phyloP scores from a whole-genome alignment of 2,113 vertebrate genomes.

The Aspiorhynchus laticeps region DNA sequence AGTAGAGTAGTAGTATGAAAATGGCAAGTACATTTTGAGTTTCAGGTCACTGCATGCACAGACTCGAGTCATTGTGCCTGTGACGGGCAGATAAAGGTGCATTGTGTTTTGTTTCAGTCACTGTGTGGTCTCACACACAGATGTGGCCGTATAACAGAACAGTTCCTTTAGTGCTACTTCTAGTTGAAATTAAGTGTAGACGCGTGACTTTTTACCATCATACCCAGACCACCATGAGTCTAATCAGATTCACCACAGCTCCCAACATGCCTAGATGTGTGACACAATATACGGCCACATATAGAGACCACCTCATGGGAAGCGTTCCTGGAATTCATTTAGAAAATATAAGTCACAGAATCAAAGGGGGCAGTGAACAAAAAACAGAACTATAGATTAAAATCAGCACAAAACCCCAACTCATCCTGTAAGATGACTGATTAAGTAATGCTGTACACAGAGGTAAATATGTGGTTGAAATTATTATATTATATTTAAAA shows the following conservation, averaged over 20 bases:
- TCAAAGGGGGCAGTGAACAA: conserved; percentile 4
- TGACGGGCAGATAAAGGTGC: background rate
- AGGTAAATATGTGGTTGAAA: conserved; percentile 7
- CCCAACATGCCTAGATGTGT: background rate
- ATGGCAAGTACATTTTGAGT: background rate
- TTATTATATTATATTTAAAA: conserved; percentile 29
- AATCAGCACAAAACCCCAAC: conserved; percentile 28
- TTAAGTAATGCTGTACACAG: conserved; percentile 46
- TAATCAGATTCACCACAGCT: background rate
- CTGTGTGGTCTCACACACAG: conserved; percentile 32
- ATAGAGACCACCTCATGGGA: background rate
- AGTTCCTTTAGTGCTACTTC: background rate
- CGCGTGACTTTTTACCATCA: background rate
- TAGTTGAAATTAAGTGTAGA: conserved; percentile 1
- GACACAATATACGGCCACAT: conserved; percentile 1
- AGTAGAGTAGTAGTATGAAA: too few relatives aligned
- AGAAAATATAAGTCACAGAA: conserved; percentile 14
- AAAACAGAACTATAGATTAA: conserved; percentile 42
- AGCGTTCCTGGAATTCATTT: conserved; percentile 40
- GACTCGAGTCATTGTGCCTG: background rate
- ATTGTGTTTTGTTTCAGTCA: conserved; percentile 24
- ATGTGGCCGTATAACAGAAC: background rate
- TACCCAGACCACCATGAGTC: background rate
- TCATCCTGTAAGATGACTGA: conserved; percentile 31
- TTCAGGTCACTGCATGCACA: background rate